Percentiles rank a stretch among this genome's conserved stretches.
Conservation (phyloP, 2,797 vertebrate genomes). For the Pitangus sulphuratus region DNA sequence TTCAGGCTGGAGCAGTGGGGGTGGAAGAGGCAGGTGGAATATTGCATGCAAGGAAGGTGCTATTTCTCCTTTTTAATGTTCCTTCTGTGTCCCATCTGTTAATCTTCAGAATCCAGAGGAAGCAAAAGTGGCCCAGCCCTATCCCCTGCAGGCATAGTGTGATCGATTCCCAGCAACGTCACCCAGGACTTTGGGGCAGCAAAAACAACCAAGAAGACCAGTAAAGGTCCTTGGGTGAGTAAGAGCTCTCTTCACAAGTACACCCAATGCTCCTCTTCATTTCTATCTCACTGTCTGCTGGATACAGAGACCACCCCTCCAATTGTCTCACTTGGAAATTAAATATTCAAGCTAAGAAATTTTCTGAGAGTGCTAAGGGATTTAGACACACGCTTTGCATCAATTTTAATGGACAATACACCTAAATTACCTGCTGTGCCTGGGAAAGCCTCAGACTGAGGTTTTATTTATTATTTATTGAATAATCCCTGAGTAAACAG, state of each 20-base stretch:
- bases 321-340: background rate
- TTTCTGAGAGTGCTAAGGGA: background rate
- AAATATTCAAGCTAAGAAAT: slow-evolving; percentile 3
- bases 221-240: background rate
- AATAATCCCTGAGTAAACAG: slow-evolving; percentile 52
- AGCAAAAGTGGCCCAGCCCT: too few species aligned
- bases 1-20: background rate
- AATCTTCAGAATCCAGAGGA: background rate
- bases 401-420: slow-evolving; percentile 41
- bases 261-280: background rate
- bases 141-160: too few species aligned
- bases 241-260: background rate
- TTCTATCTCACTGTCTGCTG: background rate
- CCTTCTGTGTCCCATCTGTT: background rate
- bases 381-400: slow-evolving; percentile 31
- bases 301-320: background rate
- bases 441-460: slow-evolving; percentile 11
- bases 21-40: background rate
- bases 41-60: background rate
- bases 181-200: fast-evolving
- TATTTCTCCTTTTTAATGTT: background rate
- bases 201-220: fast-evolving
- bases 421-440: slow-evolving; percentile 42
- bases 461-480: slow-evolving; percentile 71
- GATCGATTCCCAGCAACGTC: too few species aligned